phyloP scores from a whole-genome alignment of 2,888 invertebrate species.

The Rhynchonema sp. region DNA sequence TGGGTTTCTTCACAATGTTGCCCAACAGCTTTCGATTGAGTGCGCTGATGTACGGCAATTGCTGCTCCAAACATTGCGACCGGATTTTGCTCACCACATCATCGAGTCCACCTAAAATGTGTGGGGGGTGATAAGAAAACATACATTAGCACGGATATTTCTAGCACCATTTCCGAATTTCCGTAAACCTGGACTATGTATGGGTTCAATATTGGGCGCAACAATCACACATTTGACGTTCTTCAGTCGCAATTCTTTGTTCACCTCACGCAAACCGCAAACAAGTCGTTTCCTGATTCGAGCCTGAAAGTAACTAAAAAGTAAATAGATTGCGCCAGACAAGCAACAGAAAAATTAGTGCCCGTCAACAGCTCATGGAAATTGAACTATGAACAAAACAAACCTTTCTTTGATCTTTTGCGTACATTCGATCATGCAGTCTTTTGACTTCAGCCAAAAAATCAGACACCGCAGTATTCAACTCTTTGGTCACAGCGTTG shows the following conservation, averaged over 20 bases:
- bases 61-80: background rate
- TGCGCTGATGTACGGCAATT: background rate
- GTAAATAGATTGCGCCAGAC: too few species aligned
- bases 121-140: background rate
- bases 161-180: too few species aligned
- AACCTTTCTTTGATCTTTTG: slow-evolving; percentile 42
- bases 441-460: slow-evolving; percentile 40
- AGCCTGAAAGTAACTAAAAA: background rate
- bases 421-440: slow-evolving; percentile 43
- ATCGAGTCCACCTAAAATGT: background rate
- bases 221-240: slow-evolving; percentile 43
- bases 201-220: slow-evolving; percentile 39
- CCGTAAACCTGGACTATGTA: background rate
- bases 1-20: background rate
- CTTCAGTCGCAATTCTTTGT: slow-evolving; percentile 39
- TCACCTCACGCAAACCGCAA: slow-evolving; percentile 43
- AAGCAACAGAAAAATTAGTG: too few species aligned
- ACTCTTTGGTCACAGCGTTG: slow-evolving; percentile 40
- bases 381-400: background rate
- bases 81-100: background rate
- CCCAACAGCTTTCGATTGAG: background rate
- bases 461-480: slow-evolving; percentile 35
- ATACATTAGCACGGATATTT: background rate
- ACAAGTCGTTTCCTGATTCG: slow-evolving; percentile 39
- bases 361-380: background rate